Evolutionary conservation across 2,797 vertebrate species (phyloP).

Genomic region (Sarcoramphus papa): DNA sequence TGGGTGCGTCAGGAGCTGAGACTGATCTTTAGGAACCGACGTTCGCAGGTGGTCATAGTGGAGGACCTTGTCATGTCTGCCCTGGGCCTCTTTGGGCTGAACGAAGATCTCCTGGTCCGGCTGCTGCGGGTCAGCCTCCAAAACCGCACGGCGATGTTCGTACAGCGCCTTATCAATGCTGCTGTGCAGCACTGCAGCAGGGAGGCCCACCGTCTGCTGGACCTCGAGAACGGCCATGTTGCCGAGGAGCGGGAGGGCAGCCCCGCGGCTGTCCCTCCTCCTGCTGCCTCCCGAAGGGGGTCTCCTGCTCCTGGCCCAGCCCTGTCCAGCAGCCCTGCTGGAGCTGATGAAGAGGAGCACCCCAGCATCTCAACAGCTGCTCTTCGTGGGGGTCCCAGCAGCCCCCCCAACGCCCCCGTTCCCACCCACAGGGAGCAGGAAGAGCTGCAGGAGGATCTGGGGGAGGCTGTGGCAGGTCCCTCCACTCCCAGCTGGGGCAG

Average conservation of each 20-base stretch:
- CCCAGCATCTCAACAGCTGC: neutral
- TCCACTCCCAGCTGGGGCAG: neutral
- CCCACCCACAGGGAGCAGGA: neutral
- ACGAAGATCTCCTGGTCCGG: neutral
- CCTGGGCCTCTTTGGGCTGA: neutral
- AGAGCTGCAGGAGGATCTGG: neutral
- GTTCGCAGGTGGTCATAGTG: rapidly evolving
- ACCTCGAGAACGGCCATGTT: neutral
- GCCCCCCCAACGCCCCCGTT: rapidly evolving
- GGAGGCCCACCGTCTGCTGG: no score
- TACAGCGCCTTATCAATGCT: rapidly evolving
- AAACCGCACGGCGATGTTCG: rapidly evolving
- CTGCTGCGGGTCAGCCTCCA: neutral
- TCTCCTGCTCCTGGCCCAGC: neutral
- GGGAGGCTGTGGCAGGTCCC: neutral
- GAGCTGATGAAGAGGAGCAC: neutral
- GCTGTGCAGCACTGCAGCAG: rapidly evolving
- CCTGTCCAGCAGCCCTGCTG: neutral
- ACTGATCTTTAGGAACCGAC: neutral
- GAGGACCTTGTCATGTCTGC: neutral
- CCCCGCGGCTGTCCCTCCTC: no score
- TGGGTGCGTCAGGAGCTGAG: rapidly evolving
- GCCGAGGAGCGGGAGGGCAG: neutral
- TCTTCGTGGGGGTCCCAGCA: neutral
- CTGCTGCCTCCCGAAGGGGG: neutral